A percentile compares a stretch with the other conserved stretches of the same genome.
Conservation (phyloP, 2,113 vertebrate genomes). For the Oreochromis tanganicae region DNA sequence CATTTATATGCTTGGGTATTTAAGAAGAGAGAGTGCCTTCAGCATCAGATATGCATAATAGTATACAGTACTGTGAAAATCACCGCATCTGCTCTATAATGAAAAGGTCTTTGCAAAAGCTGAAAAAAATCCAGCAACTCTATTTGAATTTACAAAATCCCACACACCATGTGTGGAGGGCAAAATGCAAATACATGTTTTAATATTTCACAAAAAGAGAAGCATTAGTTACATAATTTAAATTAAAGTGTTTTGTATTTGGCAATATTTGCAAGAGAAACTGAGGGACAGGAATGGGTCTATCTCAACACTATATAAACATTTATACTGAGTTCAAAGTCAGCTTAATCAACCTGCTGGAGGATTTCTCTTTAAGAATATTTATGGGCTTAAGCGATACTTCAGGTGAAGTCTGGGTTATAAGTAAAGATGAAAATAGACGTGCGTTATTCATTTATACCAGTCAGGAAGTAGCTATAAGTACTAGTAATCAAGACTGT, state of each 20-base stretch:
- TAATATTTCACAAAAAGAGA: constrained; percentile 61
- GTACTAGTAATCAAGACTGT: background rate
- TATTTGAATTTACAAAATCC: constrained; percentile 60
- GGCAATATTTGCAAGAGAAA: constrained; percentile 49
- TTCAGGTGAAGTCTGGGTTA: background rate
- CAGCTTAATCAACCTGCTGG: background rate
- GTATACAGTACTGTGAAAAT: constrained; percentile 46
- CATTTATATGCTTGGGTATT: constrained; percentile 56
- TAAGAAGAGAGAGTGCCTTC: constrained; percentile 48
- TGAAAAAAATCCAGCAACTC: constrained; percentile 31
- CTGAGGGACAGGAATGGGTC: constrained; percentile 11
- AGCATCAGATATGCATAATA: constrained; percentile 58
- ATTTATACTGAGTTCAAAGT: background rate
- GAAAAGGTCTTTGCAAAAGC: constrained; percentile 44
- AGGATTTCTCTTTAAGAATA: background rate
- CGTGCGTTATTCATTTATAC: background rate
- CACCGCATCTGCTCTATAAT: constrained; percentile 53
- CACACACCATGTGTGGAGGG: constrained; percentile 53
- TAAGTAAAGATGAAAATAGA: background rate
- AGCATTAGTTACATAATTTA: constrained; percentile 64
- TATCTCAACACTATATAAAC: constrained; percentile 31
- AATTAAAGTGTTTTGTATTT: constrained; percentile 63
- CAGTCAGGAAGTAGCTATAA: background rate
- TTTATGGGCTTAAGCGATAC: background rate
- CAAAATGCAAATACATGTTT: constrained; percentile 66